These are phyloP conservation scores for Phrynocephalus guinanensis DNA, from an alignment of 2,797 vertebrate species.

Conservation along the genomic window DNA sequence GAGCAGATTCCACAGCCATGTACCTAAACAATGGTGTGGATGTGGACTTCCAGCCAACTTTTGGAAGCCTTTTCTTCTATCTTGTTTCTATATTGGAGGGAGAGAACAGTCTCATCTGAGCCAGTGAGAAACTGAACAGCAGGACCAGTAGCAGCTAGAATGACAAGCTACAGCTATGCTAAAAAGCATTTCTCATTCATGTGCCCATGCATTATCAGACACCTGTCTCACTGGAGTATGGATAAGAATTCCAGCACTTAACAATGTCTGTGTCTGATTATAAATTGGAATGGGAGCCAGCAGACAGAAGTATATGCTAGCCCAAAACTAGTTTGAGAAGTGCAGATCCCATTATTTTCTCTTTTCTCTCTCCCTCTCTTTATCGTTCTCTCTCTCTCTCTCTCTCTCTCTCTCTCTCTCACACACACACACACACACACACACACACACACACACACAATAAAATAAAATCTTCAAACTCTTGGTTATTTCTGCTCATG, in stretches of 20 bases:
- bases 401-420: too few relatives aligned
- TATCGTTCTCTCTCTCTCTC: too few relatives aligned
- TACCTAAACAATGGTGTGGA: too few relatives aligned
- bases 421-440: neutral
- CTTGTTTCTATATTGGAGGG: neutral
- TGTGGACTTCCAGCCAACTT: neutral
- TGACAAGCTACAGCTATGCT: neutral
- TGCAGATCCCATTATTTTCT: neutral
- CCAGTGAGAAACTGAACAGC: neutral
- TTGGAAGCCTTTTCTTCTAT: neutral
- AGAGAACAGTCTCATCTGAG: neutral
- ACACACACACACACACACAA: too few relatives aligned
- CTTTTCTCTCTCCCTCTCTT: too few relatives aligned
- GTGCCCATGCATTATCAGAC: neutral
- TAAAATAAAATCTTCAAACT: too few relatives aligned
- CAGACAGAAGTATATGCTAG: neutral
- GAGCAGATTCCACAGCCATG: too few relatives aligned
- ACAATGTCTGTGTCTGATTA: neutral
- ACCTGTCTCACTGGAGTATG: neutral
- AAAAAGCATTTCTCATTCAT: too few relatives aligned
- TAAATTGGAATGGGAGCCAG: neutral
- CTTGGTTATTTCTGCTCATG: too few relatives aligned
- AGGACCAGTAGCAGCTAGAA: neutral
- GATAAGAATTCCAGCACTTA: neutral
- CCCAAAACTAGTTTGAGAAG: neutral